Conservation (phyloP, 2,797 vertebrate species). For the Sebastes vulpes region DNA sequence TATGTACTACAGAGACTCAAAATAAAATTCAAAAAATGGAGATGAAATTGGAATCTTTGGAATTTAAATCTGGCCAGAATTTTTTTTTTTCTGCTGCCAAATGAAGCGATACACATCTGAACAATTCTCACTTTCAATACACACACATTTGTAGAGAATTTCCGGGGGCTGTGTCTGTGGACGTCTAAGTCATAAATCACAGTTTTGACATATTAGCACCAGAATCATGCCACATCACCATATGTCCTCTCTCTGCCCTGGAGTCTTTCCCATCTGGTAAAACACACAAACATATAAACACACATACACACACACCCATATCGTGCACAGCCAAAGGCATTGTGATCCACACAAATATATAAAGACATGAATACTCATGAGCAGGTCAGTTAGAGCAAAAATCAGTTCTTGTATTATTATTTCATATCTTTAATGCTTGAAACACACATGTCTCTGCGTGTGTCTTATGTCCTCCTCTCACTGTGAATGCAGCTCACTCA, state of each 20-base stretch:
- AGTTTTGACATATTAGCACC: constrained; percentile 69
- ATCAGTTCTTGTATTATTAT: background rate
- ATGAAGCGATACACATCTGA: background rate
- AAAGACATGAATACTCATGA: background rate
- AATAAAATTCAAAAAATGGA: background rate
- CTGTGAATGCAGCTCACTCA: background rate
- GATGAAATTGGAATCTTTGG: background rate
- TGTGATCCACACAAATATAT: background rate
- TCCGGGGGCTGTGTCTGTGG: constrained; percentile 42
- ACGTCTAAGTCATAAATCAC: constrained; percentile 71
- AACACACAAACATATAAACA: constrained; percentile 23
- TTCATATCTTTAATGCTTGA: background rate
- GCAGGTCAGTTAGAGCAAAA: background rate
- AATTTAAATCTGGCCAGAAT: background rate
- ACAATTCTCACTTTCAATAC: background rate
- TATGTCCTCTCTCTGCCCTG: constrained; percentile 65
- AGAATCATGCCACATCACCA: constrained; percentile 73
- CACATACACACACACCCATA: background rate
- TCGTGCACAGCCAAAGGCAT: background rate
- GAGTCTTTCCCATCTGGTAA: constrained; percentile 71
- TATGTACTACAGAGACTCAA: background rate
- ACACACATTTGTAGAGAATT: background rate
- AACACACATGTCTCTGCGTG: background rate
- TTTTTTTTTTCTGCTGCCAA: background rate
- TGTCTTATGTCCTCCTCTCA: background rate